These are phyloP conservation scores for Sus scrofa DNA, from an alignment of 2,113 vertebrate species.

Conservation along the genomic window DNA sequence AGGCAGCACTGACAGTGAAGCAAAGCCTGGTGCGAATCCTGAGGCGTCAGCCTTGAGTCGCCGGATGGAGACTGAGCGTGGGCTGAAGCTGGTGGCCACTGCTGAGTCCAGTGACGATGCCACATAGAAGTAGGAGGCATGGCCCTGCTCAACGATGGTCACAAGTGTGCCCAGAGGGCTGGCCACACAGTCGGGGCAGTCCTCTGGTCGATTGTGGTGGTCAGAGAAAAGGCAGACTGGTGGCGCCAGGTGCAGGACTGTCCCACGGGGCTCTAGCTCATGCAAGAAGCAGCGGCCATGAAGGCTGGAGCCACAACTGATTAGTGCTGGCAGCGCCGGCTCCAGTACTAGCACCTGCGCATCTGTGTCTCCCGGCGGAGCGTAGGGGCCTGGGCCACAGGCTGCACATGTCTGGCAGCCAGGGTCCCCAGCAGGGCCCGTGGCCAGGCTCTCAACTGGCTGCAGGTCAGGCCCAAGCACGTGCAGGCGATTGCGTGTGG, in stretches of 20 bases:
- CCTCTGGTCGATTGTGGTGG: constrained; percentile 85
- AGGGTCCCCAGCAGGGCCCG: constrained; percentile 91
- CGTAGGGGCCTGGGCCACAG: constrained; percentile 76
- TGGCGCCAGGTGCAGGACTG: constrained; percentile 9
- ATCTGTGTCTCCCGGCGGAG: constrained; percentile 88
- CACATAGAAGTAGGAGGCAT: constrained; percentile 92
- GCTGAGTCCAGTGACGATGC: constrained; percentile 91
- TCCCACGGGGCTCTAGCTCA: constrained; percentile 69
- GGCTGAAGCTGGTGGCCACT: constrained; percentile 90
- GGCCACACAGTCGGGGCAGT: constrained; percentile 95
- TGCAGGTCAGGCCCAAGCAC: constrained; percentile 86
- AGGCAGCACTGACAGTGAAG: constrained; percentile 91
- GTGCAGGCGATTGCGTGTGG: constrained; percentile 92
- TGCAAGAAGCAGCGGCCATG: constrained; percentile 94
- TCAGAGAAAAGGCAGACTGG: constrained; percentile 90
- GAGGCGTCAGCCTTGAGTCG: constrained; percentile 91
- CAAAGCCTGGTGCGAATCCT: constrained; percentile 90
- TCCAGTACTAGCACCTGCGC: constrained; percentile 93
- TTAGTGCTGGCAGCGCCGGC: constrained; percentile 90
- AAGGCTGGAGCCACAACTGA: constrained; percentile 93
- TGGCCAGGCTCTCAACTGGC: constrained; percentile 87
- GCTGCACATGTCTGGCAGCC: constrained; percentile 90
- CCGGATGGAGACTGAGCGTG: constrained; percentile 93
- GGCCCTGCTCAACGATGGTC: constrained; percentile 90
- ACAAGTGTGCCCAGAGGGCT: constrained; percentile 94